Evolutionary conservation across 2,113 vertebrate species (phyloP).

Genomic region (Hystrix cristata): DNA sequence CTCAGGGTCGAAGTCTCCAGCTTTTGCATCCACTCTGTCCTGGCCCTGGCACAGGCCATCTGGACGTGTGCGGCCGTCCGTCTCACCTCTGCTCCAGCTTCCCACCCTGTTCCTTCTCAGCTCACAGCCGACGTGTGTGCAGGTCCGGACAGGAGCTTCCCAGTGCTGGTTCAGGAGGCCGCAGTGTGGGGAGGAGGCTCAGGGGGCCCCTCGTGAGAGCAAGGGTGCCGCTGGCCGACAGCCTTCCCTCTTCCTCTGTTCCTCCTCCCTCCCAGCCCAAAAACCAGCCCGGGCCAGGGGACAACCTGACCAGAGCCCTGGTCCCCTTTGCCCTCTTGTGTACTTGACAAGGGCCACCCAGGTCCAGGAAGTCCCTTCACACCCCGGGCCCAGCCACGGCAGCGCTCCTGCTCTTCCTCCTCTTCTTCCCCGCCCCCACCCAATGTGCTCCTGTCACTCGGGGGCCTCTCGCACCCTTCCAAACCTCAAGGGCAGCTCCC

Average conservation of each 20-base stretch:
- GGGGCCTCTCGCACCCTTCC: neutral
- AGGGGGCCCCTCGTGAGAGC: too few relatives aligned
- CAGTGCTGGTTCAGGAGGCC: neutral
- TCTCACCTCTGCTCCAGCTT: neutral
- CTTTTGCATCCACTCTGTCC: neutral
- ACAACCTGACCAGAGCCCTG: neutral
- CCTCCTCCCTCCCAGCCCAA: neutral
- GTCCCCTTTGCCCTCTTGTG: neutral
- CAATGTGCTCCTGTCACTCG: neutral
- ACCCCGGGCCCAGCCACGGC: neutral
- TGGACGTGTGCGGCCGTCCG: rapidly evolving
- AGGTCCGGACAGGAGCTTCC: neutral
- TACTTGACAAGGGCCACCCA: too few relatives aligned
- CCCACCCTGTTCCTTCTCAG: neutral
- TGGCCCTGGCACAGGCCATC: neutral
- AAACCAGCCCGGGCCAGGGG: neutral
- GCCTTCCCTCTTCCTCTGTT: neutral
- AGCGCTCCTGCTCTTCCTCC: neutral
- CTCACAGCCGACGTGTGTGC: neutral
- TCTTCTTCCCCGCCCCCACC: too few relatives aligned
- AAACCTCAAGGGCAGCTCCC: neutral
- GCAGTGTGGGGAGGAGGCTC: neutral
- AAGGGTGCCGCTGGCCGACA: neutral
- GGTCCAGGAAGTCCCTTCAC: neutral
- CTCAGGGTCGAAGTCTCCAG: neutral